Evolutionary conservation across 53 echinoderm and acorn worm species (phyloP).

Genomic region (Crossaster papposus): DNA sequence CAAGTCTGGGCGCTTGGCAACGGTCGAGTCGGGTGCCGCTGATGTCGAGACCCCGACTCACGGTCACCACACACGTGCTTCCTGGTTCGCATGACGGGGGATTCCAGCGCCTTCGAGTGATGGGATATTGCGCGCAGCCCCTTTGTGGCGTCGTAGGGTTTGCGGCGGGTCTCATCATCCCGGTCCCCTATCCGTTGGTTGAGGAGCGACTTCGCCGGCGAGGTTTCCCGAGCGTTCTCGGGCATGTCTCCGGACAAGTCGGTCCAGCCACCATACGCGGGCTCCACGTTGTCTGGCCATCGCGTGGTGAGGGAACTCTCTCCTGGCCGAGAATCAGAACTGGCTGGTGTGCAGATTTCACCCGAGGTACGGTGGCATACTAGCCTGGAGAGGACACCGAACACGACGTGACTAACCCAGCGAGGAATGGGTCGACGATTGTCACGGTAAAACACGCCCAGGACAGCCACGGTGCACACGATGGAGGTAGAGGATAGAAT

Average conservation of each 20-base stretch:
- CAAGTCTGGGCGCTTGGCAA: background rate
- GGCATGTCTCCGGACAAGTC: background rate
- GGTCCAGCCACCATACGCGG: background rate
- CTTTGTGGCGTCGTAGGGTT: background rate
- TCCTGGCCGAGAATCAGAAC: background rate
- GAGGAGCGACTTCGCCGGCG: background rate
- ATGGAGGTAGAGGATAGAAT: slow-evolving; percentile 35
- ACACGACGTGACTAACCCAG: slow-evolving; percentile 12
- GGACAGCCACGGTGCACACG: slow-evolving; percentile 25
- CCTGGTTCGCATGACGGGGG: slow-evolving; percentile 20
- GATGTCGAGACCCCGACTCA: background rate
- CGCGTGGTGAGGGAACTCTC: background rate
- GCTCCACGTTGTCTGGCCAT: background rate
- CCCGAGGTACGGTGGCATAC: background rate
- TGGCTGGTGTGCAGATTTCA: background rate
- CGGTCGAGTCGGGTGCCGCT: background rate
- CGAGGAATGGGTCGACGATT: slow-evolving; percentile 25
- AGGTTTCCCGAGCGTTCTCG: background rate
- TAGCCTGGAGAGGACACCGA: slow-evolving; percentile 13
- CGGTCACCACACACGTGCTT: background rate
- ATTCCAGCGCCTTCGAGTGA: slow-evolving; percentile 1
- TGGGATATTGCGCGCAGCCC: background rate
- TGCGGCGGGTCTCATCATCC: background rate
- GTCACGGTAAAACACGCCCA: slow-evolving; percentile 37
- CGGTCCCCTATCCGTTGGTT: background rate